These are phyloP conservation scores for Serilophus lunatus DNA, from an alignment of 2,113 vertebrate genomes.

Conservation along the genomic window DNA sequence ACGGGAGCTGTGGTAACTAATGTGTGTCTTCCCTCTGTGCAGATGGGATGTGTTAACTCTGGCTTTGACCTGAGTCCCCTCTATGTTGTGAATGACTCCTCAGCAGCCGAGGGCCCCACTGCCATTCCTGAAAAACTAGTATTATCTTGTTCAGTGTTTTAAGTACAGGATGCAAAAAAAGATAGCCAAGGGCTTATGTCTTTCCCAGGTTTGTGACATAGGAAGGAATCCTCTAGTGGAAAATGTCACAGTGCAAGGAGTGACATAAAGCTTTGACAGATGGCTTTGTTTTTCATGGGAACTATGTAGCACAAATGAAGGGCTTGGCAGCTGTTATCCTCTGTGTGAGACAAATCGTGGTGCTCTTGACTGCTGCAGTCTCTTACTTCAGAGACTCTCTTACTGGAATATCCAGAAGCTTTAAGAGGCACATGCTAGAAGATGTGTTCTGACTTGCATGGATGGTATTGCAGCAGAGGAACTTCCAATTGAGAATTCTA, in stretches of 20 bases:
- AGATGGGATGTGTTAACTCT: not conserved
- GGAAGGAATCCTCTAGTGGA: not conserved
- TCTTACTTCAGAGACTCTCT: not conserved
- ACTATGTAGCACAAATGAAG: not conserved
- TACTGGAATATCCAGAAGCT: rapidly evolving
- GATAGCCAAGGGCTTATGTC: not conserved
- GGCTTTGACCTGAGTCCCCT: not conserved
- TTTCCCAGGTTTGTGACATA: not conserved
- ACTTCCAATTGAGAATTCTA: too few species aligned
- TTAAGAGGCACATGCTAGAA: not conserved
- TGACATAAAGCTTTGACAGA: not conserved
- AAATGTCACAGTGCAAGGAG: not conserved
- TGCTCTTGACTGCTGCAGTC: not conserved
- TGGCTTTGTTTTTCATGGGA: not conserved
- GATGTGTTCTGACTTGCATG: not conserved
- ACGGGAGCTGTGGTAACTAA: not conserved
- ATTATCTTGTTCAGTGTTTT: not conserved
- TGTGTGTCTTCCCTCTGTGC: not conserved
- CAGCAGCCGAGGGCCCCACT: not conserved
- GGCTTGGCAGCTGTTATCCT: not conserved
- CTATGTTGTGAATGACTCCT: not conserved
- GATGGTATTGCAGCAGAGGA: not conserved
- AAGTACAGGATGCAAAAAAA: conserved; percentile 1
- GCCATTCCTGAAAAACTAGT: not conserved
- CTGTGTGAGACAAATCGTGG: rapidly evolving